A percentile compares a stretch with the other conserved stretches of the same genome.
These are phyloP conservation scores for Hypercompe scribonia DNA, from an alignment of 2,888 invertebrate genomes.

Conservation along the genomic window DNA sequence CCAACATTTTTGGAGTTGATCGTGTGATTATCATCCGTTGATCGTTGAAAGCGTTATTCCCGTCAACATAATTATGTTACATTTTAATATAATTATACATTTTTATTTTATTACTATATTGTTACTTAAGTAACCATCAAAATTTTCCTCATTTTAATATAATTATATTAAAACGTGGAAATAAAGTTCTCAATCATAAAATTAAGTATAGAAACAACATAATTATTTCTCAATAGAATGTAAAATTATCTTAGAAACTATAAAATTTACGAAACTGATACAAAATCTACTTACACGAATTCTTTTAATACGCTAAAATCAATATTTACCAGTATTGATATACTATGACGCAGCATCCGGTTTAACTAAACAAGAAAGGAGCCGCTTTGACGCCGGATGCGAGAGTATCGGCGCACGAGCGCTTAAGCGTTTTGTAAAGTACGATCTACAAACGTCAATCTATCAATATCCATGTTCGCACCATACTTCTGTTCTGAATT, in stretches of 20 bases:
- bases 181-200: neutral
- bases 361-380: slow-evolving; percentile 55
- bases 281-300: slow-evolving; percentile 1
- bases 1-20: neutral
- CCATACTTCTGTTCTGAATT: slow-evolving; percentile 58
- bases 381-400: slow-evolving; percentile 62
- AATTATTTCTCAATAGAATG: neutral
- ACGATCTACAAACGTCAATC: slow-evolving; percentile 70
- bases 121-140: too few species aligned
- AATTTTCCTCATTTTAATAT: too few species aligned
- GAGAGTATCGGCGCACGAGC: slow-evolving; percentile 61
- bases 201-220: neutral
- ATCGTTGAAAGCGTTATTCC: neutral
- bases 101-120: too few species aligned
- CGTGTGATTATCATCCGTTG: too few species aligned
- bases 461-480: slow-evolving; percentile 62
- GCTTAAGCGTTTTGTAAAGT: slow-evolving; percentile 57
- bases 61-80: too few species aligned
- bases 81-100: too few species aligned
- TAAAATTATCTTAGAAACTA: neutral
- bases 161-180: neutral
- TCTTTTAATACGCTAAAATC: slow-evolving; percentile 41
- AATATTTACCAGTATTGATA: slow-evolving; percentile 56
- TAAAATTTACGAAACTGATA: neutral
- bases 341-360: slow-evolving; percentile 64